Conservation (phyloP, 2,888 invertebrate genomes). For the Xylocampa areola region DNA sequence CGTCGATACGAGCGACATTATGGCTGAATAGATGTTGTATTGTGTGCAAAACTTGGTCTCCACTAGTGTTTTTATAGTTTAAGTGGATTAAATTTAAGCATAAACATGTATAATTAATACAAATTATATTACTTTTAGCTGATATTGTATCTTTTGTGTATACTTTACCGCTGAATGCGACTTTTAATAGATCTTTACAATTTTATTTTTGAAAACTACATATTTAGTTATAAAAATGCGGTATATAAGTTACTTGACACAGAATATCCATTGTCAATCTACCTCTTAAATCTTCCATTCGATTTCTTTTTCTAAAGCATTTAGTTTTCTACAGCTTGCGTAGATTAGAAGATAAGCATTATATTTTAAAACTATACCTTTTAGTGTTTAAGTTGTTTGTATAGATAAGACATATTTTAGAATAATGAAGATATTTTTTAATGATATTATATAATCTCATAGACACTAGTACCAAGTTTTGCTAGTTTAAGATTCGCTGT, state of each 20-base stretch:
- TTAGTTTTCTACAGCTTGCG: conserved; percentile 40
- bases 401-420: conserved; percentile 50
- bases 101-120: conserved; percentile 50
- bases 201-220: conserved; percentile 25
- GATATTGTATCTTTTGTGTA: conserved; percentile 40
- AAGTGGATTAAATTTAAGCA: conserved; percentile 58
- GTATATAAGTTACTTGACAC: conserved; percentile 21
- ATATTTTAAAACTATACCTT: conserved; percentile 40
- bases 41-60: conserved; percentile 82
- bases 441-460: conserved; percentile 55
- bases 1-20: conserved; percentile 76
- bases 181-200: conserved; percentile 33
- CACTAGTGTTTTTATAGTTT: conserved; percentile 73
- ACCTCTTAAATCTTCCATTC: conserved; percentile 63
- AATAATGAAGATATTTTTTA: conserved; percentile 55
- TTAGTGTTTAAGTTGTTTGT: conserved; percentile 49
- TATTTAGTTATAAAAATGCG: conserved; percentile 11
- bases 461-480: conserved; percentile 84
- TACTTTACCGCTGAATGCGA: conserved; percentile 38
- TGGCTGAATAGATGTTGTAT: conserved; percentile 86
- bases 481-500: conserved; percentile 84
- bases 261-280: conserved; percentile 45
- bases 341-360: conserved; percentile 40
- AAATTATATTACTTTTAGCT: conserved; percentile 47
- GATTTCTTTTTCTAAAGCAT: conserved; percentile 46